Base-by-base conservation (phyloP, 1,140 invertebrate genomes). In the Lerema accius region DNA sequence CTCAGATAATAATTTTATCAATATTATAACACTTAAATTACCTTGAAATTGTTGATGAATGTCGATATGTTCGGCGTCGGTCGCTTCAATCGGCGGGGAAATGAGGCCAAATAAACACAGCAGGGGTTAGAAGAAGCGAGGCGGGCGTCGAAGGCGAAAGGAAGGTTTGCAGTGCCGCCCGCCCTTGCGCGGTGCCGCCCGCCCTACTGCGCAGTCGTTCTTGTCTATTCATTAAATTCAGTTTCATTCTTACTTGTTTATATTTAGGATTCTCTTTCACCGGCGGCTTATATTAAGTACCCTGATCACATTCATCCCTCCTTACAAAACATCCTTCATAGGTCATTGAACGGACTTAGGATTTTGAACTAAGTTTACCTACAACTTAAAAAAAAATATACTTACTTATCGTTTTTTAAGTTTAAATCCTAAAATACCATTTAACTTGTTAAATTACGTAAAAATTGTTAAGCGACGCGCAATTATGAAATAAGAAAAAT, bases 201-300 rank as follows among this genome's bases (percentile, higher is more conserved):
- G 51, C 58, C 56, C 66, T 72, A 76, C 70, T 80, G 79, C 79
- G 77, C 79, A 82, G 61, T 69, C 64, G 59, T 63, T 63, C 26
- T 59, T 60, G 23, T 11, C 15, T 53, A 64, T 49, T 48, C 43
- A 49, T n/a, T 43, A 11, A 53, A 43, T 48, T 45, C 28, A 16
- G 50, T 32, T 17, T 59, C 43, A 10, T 39, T 56, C 32, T 51
- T 37, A 32, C 1, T 40, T 53, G 39, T 45, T 45, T 45, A 45
- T 19, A 40, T 53, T 53, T 26, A 11, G 11, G 11, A 19, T 23
- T 53, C 50, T 40, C 35, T 42, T 53, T 40, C 17, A 14, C 37
- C 39, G 13, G 39, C n/a, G 17, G 5, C 2, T 2, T 5, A 23
- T 23, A 23, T 23, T 23, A 15, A 39, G 50, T 23, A 53, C 40